Base-by-base conservation (phyloP, 2,888 invertebrate genomes). In the Dorcus hopei region DNA sequence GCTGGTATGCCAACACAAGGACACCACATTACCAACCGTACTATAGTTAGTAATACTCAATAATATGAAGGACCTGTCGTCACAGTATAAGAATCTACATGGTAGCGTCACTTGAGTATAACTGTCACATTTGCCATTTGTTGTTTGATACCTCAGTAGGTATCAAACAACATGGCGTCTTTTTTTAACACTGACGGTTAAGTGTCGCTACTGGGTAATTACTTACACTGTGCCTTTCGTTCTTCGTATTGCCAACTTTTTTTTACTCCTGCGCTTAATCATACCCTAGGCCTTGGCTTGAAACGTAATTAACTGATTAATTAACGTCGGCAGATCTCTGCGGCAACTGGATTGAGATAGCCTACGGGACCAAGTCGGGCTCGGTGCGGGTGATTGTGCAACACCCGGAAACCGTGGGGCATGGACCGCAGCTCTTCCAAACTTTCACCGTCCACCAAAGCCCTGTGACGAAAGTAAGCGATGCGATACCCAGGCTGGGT, bases 301-400 rank as follows among this genome's bases (percentile, higher is more conserved):
- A 38, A n/a, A 42, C 23, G 47, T 38, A 49, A 54, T 26, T 47
- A 54, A 38, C 41, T 43, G 51, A 6, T 33, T 7, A 33, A 33
- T 19, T 64, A 55, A 56, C 54, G 55, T 59, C 69, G 68, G 43
- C 75, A 95, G 96, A 93, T 83, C 82, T 96, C 58, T 95, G 95
- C 79, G 97, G 97, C 47, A 98, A 98, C 80, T 98, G 98, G 97
- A 97, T 99, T 72, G 99, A 99, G 81, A 98, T 99, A 70, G 99
- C 98, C 0, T 99, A 99, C 77, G 99, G 98, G 3, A 99, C 98
- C 0, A 89, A 91, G 66, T 93, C 92, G 14, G 98, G 98, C 2
- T 93, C 93, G 0, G 97, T 99, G 14, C 85, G 97, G 38, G 96
- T 99, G 1, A 97, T 99, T 59, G 97, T 98, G 0, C 98, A 98